phyloP scores from a whole-genome alignment of 2,888 invertebrate species.

The Anthrax anthrax region DNA sequence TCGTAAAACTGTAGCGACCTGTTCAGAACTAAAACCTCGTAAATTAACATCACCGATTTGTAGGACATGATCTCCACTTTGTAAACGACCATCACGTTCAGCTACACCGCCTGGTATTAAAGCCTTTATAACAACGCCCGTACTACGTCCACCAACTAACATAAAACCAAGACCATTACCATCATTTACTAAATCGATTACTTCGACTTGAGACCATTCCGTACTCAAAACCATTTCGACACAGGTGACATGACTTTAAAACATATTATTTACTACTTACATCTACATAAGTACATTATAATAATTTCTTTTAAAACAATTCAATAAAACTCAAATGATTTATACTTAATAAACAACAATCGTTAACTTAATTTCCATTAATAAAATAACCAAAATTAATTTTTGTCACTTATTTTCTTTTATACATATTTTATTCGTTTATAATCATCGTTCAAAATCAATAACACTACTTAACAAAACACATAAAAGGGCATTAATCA shows the following conservation, averaged over 20 bases:
- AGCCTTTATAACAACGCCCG: constrained; percentile 97
- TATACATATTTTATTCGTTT: too few species aligned
- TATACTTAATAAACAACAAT: too few species aligned
- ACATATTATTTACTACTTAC: too few species aligned
- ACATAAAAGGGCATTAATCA: too few species aligned
- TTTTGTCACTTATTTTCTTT: too few species aligned
- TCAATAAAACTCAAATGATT: too few species aligned
- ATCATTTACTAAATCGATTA: constrained; percentile 94
- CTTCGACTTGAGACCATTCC: constrained; percentile 99
- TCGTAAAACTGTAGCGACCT: constrained; percentile 74
- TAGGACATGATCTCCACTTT: constrained; percentile 94
- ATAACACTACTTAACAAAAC: too few species aligned
- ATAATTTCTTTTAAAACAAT: too few species aligned
- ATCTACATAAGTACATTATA: too few species aligned
- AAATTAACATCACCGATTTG: constrained; percentile 91
- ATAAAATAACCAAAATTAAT: too few species aligned
- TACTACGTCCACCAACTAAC: constrained; percentile 92
- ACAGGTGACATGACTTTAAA: constrained; percentile 2
- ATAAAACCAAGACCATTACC: constrained; percentile 97
- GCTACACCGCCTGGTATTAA: constrained; percentile 94
- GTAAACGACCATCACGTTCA: constrained; percentile 86
- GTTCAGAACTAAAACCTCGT: constrained; percentile 92
- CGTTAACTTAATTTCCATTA: too few species aligned
- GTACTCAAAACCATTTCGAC: constrained; percentile 71
- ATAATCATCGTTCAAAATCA: too few species aligned